Base-by-base conservation (phyloP, 2,797 vertebrate genomes). In the Tragopan temminckii region DNA sequence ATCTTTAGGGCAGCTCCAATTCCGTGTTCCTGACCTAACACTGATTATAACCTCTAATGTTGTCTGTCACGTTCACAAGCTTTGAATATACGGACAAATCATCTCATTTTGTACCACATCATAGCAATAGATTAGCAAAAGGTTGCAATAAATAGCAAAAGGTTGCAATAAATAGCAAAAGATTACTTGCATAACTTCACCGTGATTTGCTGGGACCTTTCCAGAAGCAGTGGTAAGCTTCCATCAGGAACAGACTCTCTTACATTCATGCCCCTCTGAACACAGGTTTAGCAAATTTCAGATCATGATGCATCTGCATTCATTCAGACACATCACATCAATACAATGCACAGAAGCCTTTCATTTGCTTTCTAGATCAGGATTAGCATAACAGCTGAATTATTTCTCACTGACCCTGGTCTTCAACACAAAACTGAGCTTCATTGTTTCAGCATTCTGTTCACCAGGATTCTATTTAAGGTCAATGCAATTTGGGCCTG, bases 391-490 rank as follows among this genome's bases (percentile, higher is more conserved):
- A 87, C 90, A 96, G 81, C 84, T 92, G 92, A 95, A 88, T 31
- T 80, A 90, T 80, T 94, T 93, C 92, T 83, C 69, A 42, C 67
- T 74, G 87, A 93, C 72, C 46, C 69, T 35, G 50, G 23, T 79
- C 92, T 91, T 93, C 84, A 80, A 66, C 43, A 57, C 40, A 80
- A 90, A 92, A 69, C 68, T 61, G 62, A 90, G 80, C 46, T 88
- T 83, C 57, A 3, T 70, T 94, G 55, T 94, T 94, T 92, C 92
- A 88, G 83, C 81, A 74, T 92, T 94, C 27, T 9, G 42, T 92
- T 76, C 80, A 79, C 24, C 20, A 45, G 46, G 66, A 89, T 93
- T 90, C 69, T 62, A 90, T 62, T 82, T 89, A 79, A 92, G 85
- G 55, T 88, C 95, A 88, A 89, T 24, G 66, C 35, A 72, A 27